Percentiles rank a stretch among this genome's conserved stretches.
Conservation (phyloP, 1,140 invertebrate species). For the Drosophila insularis region DNA sequence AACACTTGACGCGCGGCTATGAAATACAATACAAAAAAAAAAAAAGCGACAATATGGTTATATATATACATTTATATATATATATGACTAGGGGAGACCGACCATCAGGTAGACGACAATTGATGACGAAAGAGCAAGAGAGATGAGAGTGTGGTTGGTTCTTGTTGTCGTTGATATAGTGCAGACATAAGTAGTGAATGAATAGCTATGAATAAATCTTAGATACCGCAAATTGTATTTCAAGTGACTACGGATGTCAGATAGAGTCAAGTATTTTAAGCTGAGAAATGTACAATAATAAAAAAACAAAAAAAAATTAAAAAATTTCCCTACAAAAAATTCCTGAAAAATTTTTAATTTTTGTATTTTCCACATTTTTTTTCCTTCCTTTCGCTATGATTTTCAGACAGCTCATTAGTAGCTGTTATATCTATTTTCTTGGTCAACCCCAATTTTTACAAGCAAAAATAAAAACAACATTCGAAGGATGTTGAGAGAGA, state of each 20-base stretch:
- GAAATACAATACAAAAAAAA: conserved; percentile 35
- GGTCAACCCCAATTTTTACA: conserved; percentile 8
- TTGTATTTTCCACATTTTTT: background rate
- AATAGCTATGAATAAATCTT: conserved; percentile 9
- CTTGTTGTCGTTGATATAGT: background rate
- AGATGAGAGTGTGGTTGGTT: background rate
- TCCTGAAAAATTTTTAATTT: background rate
- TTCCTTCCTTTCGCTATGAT: background rate
- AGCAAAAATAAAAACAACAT: background rate
- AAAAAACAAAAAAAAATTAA: background rate
- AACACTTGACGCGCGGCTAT: conserved; percentile 73
- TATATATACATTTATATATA: background rate
- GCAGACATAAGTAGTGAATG: conserved; percentile 28
- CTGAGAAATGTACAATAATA: background rate
- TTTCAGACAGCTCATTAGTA: conserved; percentile 11
- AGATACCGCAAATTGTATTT: conserved; percentile 10
- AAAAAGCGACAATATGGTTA: conserved; percentile 31
- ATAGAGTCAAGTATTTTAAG: conserved; percentile 6
- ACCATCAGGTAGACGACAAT: conserved; percentile 11
- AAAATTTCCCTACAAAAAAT: background rate
- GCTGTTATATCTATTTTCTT: conserved; percentile 10
- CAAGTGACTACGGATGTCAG: conserved; percentile 18
- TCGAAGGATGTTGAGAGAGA: background rate
- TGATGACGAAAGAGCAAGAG: background rate
- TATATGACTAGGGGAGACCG: background rate